These are phyloP conservation scores for Parasteatoda lunata DNA, from an alignment of 2,888 invertebrate genomes.

Conservation along the genomic window DNA sequence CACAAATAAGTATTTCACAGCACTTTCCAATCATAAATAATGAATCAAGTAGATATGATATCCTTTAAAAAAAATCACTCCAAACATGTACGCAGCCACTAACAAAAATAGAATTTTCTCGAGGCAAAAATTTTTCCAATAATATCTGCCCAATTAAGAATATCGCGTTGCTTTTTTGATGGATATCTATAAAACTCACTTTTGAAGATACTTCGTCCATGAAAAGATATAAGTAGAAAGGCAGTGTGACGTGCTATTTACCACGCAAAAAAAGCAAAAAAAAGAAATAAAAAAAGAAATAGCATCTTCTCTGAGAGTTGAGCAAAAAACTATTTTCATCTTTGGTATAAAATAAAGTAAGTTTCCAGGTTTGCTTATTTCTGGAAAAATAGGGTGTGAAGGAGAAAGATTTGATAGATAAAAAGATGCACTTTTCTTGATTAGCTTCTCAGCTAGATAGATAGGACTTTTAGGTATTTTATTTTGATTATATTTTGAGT, in stretches of 20 bases:
- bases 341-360: constrained; percentile 19
- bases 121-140: background rate
- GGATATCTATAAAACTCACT: constrained; percentile 2
- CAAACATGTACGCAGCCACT: too few relatives aligned
- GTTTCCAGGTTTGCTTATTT: constrained; percentile 55
- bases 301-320: background rate
- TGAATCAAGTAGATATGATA: background rate
- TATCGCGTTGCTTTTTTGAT: background rate
- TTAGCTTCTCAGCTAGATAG: constrained; percentile 22
- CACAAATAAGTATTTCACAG: too few relatives aligned
- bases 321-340: constrained; percentile 1
- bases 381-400: constrained; percentile 24
- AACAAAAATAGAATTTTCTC: too few relatives aligned
- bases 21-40: background rate
- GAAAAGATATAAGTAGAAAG: constrained; percentile 3
- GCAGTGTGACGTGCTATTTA: constrained; percentile 38
- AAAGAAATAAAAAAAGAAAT: background rate
- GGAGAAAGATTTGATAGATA: constrained; percentile 31
- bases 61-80: background rate
- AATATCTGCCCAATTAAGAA: constrained; percentile 9
- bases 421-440: constrained; percentile 53
- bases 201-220: background rate
- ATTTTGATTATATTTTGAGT: too few relatives aligned
- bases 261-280: constrained; percentile 1
- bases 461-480: too few relatives aligned